Evolutionary conservation across 2,797 vertebrate genomes (phyloP).

Genomic region (Lemur catta): DNA sequence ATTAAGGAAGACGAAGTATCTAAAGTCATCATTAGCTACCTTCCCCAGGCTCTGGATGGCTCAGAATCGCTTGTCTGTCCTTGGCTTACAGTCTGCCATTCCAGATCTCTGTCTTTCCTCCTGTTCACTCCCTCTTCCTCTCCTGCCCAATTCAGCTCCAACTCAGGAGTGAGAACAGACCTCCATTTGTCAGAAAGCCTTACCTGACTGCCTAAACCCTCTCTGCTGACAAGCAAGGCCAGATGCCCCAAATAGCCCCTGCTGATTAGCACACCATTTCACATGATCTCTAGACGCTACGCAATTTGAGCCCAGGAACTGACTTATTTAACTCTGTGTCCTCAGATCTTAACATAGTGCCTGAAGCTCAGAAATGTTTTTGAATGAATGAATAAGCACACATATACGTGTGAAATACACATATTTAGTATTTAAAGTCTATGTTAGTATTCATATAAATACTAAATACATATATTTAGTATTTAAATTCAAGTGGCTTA

Average conservation of each 20-base stretch:
- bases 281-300: not conserved
- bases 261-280: not conserved
- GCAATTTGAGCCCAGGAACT: not conserved
- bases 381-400: not conserved
- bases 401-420: fast-evolving
- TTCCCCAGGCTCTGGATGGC: not conserved
- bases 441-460: not conserved
- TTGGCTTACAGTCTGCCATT: not conserved
- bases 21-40: not conserved
- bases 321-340: not conserved
- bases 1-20: not conserved
- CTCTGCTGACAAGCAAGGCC: not conserved
- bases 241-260: too few species aligned
- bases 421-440: not conserved
- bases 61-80: not conserved
- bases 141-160: not conserved
- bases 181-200: not conserved
- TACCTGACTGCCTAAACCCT: not conserved
- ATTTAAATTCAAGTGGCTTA: not conserved
- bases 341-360: not conserved
- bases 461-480: fast-evolving
- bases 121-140: not conserved
- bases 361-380: not conserved
- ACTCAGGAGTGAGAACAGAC: not conserved
- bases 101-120: not conserved